Percentiles rank a stretch among this genome's conserved stretches.
Conservation (phyloP, 2,797 vertebrate genomes). For the Ctenochaetus hawaiiensis region DNA sequence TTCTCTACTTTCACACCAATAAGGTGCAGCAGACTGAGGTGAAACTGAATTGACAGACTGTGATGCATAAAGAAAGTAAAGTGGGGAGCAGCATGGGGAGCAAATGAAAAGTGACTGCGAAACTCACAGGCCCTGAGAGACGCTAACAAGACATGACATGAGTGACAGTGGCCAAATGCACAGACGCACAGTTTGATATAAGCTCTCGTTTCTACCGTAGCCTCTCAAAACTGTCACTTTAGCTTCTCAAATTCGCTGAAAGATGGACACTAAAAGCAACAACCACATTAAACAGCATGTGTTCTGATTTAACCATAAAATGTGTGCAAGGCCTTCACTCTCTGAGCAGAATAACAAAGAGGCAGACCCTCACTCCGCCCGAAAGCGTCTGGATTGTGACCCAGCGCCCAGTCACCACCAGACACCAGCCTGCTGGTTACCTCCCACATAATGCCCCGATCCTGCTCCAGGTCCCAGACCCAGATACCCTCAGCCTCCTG, state of each 20-base stretch:
- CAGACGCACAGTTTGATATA: constrained; percentile 21
- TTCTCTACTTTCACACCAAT: constrained; percentile 37
- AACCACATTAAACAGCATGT: not conserved
- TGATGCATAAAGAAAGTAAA: constrained; percentile 22
- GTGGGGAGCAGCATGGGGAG: constrained; percentile 22
- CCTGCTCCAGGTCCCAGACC: constrained; percentile 26
- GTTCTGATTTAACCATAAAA: constrained; percentile 1
- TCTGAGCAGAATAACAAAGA: constrained; percentile 29
- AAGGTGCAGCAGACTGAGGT: constrained; percentile 26
- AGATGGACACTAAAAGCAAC: not conserved
- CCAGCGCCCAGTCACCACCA: not conserved
- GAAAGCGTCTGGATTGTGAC: constrained; percentile 15
- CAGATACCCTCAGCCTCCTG: constrained; percentile 46
- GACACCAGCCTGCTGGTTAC: constrained; percentile 16
- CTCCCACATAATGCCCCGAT: constrained; percentile 15
- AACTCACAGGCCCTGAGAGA: constrained; percentile 25
- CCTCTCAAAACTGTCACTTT: constrained; percentile 46
- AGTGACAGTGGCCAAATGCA: constrained; percentile 47
- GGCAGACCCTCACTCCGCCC: not conserved
- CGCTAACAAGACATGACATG: constrained; percentile 51
- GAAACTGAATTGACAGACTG: constrained; percentile 47
- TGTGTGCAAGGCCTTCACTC: not conserved
- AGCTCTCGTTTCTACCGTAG: constrained; percentile 19
- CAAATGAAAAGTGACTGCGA: constrained; percentile 63
- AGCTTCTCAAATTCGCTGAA: constrained; percentile 10